A percentile compares a stretch with the other conserved stretches of the same genome.
Evolutionary conservation across 2,113 vertebrate genomes (phyloP).

Genomic region (Vombatus ursinus): DNA sequence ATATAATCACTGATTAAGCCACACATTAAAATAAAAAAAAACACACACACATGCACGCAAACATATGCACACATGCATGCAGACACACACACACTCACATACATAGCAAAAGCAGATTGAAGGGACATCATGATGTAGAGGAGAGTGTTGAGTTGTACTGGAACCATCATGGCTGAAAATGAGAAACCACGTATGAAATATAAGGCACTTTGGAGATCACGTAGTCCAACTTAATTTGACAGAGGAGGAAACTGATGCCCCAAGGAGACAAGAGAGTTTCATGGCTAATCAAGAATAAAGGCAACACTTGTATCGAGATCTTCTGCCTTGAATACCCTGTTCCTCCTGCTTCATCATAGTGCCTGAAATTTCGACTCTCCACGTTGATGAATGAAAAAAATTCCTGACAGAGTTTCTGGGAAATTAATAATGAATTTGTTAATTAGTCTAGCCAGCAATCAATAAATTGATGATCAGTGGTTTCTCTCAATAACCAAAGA

Average conservation of each 20-base stretch:
- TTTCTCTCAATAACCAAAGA: neutral
- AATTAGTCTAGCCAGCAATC: neutral
- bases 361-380: neutral
- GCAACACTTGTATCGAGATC: neutral
- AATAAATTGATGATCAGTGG: neutral
- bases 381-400: neutral
- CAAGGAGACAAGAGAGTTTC: neutral
- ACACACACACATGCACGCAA: neutral
- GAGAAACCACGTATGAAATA: neutral
- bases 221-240: neutral
- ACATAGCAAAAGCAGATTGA: neutral
- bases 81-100: neutral
- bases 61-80: neutral
- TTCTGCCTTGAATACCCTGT: neutral
- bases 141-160: neutral
- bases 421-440: neutral
- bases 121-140: neutral
- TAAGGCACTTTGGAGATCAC: neutral
- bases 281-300: neutral
- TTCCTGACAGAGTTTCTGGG: neutral
- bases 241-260: neutral
- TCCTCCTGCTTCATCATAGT: neutral
- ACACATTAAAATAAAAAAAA: slow-evolving; percentile 61
- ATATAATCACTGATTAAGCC: slow-evolving; percentile 45
- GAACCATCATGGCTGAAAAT: neutral